Conservation (phyloP, 2,888 invertebrate species). For the Cheilosia pagana region DNA sequence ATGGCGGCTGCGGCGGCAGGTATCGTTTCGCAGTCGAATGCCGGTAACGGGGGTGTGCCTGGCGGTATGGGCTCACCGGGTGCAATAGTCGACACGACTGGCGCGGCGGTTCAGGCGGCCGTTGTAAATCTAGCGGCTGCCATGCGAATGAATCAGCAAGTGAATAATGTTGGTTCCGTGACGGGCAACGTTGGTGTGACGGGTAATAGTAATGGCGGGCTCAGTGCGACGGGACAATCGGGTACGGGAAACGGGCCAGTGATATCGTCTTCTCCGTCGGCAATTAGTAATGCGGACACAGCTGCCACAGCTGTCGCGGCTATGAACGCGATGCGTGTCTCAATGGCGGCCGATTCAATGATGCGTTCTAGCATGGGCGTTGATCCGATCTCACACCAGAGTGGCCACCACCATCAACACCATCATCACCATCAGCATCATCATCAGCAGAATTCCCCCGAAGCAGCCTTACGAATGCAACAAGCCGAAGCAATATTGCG, state of each 20-base stretch:
- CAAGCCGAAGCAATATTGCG: conserved; percentile 92
- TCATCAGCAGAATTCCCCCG: conserved; percentile 79
- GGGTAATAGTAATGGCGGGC: conserved; percentile 34
- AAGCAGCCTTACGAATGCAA: conserved; percentile 88
- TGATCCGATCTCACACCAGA: conserved; percentile 82
- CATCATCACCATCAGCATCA: conserved; percentile 77
- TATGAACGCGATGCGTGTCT: conserved; percentile 86
- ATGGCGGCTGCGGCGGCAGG: conserved; percentile 88
- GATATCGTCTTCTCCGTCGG: conserved; percentile 79
- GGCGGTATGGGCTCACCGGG: conserved; percentile 83
- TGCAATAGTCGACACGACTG: conserved; percentile 83
- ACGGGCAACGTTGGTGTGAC: conserved; percentile 47
- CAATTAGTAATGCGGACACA: conserved; percentile 78
- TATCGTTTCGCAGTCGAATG: conserved; percentile 85
- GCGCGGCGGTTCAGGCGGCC: conserved; percentile 88
- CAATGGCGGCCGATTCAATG: conserved; percentile 85
- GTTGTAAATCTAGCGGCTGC: conserved; percentile 91
- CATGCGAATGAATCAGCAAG: conserved; percentile 86
- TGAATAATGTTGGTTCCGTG: conserved; percentile 65
- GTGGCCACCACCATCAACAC: conserved; percentile 76
- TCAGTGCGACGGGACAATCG: conserved; percentile 29
- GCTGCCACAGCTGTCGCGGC: conserved; percentile 85
- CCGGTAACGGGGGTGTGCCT: conserved; percentile 85
- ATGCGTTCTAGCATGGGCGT: conserved; percentile 83
- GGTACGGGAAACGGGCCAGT: conserved; percentile 74